phyloP scores from a whole-genome alignment of 2,797 vertebrate species.

The Gambusia yucatana region DNA sequence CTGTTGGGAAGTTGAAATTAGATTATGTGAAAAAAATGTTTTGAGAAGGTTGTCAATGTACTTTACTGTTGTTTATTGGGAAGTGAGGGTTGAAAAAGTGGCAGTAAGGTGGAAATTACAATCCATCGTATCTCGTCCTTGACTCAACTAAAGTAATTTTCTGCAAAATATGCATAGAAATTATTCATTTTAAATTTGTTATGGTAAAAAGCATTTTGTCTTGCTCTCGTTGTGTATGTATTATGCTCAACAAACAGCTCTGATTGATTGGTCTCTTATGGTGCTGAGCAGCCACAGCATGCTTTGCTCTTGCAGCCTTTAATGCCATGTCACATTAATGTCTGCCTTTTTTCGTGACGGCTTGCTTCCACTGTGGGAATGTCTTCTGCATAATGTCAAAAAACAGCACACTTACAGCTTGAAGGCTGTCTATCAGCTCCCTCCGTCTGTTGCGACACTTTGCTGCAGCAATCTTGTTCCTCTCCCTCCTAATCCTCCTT shows the following conservation, averaged over 20 bases:
- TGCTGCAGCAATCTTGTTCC: slow-evolving; percentile 96
- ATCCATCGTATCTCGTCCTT: background rate
- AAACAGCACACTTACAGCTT: slow-evolving; percentile 84
- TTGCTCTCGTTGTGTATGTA: background rate
- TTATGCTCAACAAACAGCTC: background rate
- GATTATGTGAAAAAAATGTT: background rate
- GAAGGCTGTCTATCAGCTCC: slow-evolving; percentile 91
- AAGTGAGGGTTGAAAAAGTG: background rate
- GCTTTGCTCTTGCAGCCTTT: background rate
- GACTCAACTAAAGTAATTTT: background rate
- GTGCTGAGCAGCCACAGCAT: background rate
- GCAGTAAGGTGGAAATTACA: background rate
- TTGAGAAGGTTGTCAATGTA: background rate
- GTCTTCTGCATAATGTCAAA: background rate
- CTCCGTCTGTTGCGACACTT: slow-evolving; percentile 93
- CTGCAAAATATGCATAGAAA: background rate
- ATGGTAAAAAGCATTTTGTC: background rate
- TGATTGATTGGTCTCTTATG: background rate
- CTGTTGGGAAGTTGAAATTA: background rate
- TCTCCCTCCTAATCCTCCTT: slow-evolving; percentile 89
- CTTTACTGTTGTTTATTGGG: background rate
- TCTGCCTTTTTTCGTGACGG: background rate
- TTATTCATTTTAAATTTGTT: background rate
- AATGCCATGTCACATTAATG: background rate
- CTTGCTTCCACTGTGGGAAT: background rate